Evolutionary conservation across 2,888 invertebrate species (phyloP).

Genomic region (Lottia scabra): DNA sequence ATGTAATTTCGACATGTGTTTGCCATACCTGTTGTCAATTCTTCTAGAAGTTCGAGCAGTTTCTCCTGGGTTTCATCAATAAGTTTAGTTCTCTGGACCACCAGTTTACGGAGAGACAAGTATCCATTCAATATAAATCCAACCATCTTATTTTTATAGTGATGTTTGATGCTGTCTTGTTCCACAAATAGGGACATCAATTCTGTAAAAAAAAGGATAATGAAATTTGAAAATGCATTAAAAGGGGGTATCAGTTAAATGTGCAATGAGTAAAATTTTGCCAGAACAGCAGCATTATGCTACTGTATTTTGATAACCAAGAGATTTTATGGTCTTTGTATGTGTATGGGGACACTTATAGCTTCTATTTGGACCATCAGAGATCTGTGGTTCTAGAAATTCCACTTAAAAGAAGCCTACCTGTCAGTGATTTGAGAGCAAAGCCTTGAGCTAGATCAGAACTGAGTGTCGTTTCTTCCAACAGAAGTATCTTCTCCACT

Average conservation of each 20-base stretch:
- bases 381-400: too few relatives aligned
- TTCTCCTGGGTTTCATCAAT: slow-evolving; percentile 98
- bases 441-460: slow-evolving; percentile 95
- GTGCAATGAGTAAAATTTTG: too few relatives aligned
- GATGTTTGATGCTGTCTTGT: slow-evolving; percentile 86
- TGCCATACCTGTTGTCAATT: slow-evolving; percentile 94
- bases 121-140: slow-evolving; percentile 94
- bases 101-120: slow-evolving; percentile 87
- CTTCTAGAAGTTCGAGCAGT: slow-evolving; percentile 89
- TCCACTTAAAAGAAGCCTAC: too few relatives aligned
- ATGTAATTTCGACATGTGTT: too few relatives aligned
- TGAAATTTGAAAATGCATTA: too few relatives aligned
- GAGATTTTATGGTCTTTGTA: too few relatives aligned
- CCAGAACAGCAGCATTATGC: too few relatives aligned
- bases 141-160: slow-evolving; percentile 89
- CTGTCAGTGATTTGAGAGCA: slow-evolving; percentile 87
- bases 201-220: slow-evolving; percentile 71
- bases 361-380: too few relatives aligned
- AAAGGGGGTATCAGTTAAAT: too few relatives aligned
- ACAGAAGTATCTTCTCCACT: slow-evolving; percentile 78
- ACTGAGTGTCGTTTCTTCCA: slow-evolving; percentile 92
- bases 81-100: slow-evolving; percentile 92
- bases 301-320: too few relatives aligned
- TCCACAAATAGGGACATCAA: slow-evolving; percentile 89
- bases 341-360: too few relatives aligned